Evolutionary conservation across 1,140 invertebrate species (phyloP), one percentile per base, ranked within the genome.

Genomic region (Leptonema lineaticorne): DNA sequence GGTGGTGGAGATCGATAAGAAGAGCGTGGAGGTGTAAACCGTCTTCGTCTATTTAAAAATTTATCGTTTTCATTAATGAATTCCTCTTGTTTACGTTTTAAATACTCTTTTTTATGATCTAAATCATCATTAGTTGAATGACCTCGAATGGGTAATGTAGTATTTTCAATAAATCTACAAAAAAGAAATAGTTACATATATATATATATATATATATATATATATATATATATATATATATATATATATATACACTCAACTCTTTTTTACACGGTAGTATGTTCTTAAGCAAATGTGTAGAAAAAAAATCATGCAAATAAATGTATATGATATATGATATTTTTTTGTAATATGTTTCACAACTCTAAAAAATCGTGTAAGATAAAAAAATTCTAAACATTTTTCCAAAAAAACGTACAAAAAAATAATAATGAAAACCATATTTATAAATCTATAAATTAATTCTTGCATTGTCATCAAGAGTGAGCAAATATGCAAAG

Each of bases 161-260:
- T 69, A 26, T 56, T 72, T 45, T 72, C 71, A 27, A 72, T 72
- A 53, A 72, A 72, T 27, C 70, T 72, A 50, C 9, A 65, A 66
- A 29, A 20, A 63, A 69, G 16, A 50, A 7, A 11, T 24, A 33
- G 28, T 41, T 41, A 16, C 16, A 41, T 33, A 33, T 6, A 33
- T 33, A 11, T 33, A 6, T 11, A 5, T 5, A 33, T 11, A 33
- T 33, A 11, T 33, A 11, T 6, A 6, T 33, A 6, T 6, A 33
- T 6, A 6, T 6, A 33, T 33, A 33, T 6, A 11, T 11, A 5
- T 11, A 33, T 33, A 6, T 33, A 33, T 33, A 33, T 33, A 33
- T 33, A 33, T 33, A 11, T 11, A 5, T 33, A 6, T 33, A 33
- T 33, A n/a, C n/a, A n/a, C n/a, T n/a, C n/a, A n/a, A n/a, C n/a